A percentile compares a stretch with the other conserved stretches of the same genome.
Conservation (phyloP, 2,888 invertebrate genomes). For the Drosophila melanocephala region DNA sequence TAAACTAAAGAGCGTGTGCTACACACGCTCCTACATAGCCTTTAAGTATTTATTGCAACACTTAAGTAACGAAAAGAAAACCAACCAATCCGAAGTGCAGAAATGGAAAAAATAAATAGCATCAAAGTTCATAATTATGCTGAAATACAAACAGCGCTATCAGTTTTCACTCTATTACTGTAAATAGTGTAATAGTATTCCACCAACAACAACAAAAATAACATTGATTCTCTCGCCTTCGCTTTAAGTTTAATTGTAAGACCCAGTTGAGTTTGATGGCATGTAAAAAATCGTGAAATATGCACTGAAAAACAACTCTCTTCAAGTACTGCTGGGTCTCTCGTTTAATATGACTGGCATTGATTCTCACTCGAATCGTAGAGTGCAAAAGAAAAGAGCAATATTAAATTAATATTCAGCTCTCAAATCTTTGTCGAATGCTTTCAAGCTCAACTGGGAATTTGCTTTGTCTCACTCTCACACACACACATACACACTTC, state of each 20-base stretch:
- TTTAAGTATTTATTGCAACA: slow-evolving; percentile 76
- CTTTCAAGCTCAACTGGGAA: slow-evolving; percentile 10
- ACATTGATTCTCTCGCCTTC: slow-evolving; percentile 42
- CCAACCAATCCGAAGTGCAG: slow-evolving; percentile 64
- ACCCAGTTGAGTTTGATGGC: slow-evolving; percentile 24
- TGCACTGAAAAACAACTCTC: slow-evolving; percentile 1
- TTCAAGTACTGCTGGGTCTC: slow-evolving; percentile 8
- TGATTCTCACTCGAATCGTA: slow-evolving; percentile 18
- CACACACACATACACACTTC: neutral
- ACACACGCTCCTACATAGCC: slow-evolving; percentile 68
- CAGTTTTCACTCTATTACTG: slow-evolving; percentile 43
- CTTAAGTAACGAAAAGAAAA: slow-evolving; percentile 56
- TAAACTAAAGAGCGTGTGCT: slow-evolving; percentile 73
- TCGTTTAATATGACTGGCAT: slow-evolving; percentile 25
- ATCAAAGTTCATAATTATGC: slow-evolving; percentile 66
- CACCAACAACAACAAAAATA: slow-evolving; percentile 21
- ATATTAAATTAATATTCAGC: neutral
- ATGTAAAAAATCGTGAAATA: slow-evolving; percentile 33
- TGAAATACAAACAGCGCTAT: slow-evolving; percentile 40
- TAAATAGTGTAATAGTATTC: slow-evolving; percentile 55
- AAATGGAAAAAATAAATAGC: slow-evolving; percentile 58
- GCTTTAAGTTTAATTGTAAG: slow-evolving; percentile 12
- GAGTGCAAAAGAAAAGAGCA: neutral
- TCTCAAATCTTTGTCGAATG: neutral
- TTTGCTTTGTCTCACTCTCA: neutral